Evolutionary conservation across 2,888 invertebrate genomes (phyloP), one percentile per base, ranked within the genome.

Genomic region (Nesidiocoris tenuis): DNA sequence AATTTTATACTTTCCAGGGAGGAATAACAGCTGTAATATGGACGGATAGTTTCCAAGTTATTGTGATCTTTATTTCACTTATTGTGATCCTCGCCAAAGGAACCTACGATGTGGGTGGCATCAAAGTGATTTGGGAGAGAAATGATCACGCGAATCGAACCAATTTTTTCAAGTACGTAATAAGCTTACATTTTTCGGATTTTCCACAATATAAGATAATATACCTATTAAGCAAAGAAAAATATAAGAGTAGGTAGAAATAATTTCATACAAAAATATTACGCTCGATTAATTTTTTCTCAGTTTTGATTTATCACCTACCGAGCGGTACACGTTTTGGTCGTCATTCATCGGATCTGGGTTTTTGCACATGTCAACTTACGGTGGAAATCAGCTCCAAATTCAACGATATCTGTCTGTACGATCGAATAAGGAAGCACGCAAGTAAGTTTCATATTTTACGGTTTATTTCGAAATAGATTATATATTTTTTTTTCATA

Each of bases 321-420:
- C 84, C 2, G 82, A 82, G 5, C 81, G 86, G 2, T 85, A 86
- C 79, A 84, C 85, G 0, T 81, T 85, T 16, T 86, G 85, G 85
- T 84, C 83, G 76, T 65, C 82, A 80, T 79, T 83, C 12, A 79
- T 85, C 83, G 85, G 85, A 57, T 83, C 83, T 21, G 82, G 81
- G 39, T 82, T 84, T 72, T 79, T 82, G n/a, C 82, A 82, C 68
- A 80, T 81, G 74, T 79, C 81, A 2, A 83, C 84, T 61, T 86
- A 85, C 79, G 84, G 84, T 57, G 84, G 84, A 64, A 86, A 86
- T 80, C 86, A 87, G 80, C 82, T 85, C 24, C 85, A 86, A 82
- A 84, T 87, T 5, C 86, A 87, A 78, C 80, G 86, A 75, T 84
- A 85, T 74, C 81, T 86, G 16, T 83, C 85, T 9, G 84, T 86